Conservation (phyloP, 2,888 invertebrate genomes). For the Peribatodes rhomboidaria region DNA sequence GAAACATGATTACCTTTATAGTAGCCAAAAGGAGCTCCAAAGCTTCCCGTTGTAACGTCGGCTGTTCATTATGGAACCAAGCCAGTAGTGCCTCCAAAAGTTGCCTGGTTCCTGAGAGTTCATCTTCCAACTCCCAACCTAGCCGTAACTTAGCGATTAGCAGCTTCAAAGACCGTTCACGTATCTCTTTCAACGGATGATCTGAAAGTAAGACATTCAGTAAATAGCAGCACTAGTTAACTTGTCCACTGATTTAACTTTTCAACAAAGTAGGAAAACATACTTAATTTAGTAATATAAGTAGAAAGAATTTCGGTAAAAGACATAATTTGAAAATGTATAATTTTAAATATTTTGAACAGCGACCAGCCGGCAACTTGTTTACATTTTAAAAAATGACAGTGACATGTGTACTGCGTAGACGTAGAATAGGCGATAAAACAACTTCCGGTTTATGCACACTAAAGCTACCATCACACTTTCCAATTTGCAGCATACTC, state of each 20-base stretch:
- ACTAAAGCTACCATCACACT: too few relatives aligned
- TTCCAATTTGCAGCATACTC: too few relatives aligned
- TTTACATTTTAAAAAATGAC: slow-evolving; percentile 23
- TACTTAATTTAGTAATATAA: slow-evolving; percentile 75
- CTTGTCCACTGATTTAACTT: neutral
- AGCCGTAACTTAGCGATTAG: slow-evolving; percentile 88
- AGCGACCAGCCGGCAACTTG: neutral
- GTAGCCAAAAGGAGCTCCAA: slow-evolving; percentile 85
- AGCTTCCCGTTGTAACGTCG: slow-evolving; percentile 85
- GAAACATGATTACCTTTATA: slow-evolving; percentile 78
- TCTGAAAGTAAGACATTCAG: slow-evolving; percentile 63
- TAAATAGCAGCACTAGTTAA: neutral
- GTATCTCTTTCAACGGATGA: slow-evolving; percentile 86
- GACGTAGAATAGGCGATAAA: too few relatives aligned
- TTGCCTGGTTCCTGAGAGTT: slow-evolving; percentile 86
- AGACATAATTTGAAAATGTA: slow-evolving; percentile 44
- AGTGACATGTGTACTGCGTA: too few relatives aligned
- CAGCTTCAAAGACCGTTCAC: slow-evolving; percentile 83
- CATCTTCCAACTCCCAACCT: slow-evolving; percentile 88
- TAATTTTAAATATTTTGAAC: neutral
- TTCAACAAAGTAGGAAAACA: slow-evolving; percentile 35
- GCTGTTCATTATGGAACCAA: slow-evolving; percentile 87
- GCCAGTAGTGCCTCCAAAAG: slow-evolving; percentile 86
- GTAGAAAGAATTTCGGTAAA: slow-evolving; percentile 50
- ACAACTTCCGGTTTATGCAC: too few relatives aligned